Evolutionary conservation across 1,140 invertebrate species (phyloP).

Genomic region (Brachionus rubens): DNA sequence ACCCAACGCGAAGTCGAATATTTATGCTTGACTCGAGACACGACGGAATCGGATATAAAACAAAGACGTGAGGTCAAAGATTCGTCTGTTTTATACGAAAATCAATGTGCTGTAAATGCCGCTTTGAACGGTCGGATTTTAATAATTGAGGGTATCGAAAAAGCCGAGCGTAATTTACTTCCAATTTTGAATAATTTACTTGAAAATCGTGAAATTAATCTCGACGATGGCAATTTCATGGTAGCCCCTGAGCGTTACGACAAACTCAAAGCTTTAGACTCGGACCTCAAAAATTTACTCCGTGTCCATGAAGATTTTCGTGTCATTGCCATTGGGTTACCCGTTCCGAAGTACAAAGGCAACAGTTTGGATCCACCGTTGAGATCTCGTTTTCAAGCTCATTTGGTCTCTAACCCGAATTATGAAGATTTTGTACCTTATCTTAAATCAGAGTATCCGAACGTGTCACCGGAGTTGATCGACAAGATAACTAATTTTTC

Average conservation of each 20-base stretch:
- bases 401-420: conserved; percentile 68
- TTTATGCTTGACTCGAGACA: conserved; percentile 85
- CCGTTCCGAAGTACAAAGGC: conserved; percentile 76
- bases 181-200: conserved; percentile 95
- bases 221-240: conserved; percentile 91
- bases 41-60: conserved; percentile 92
- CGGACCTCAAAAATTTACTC: conserved; percentile 78
- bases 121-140: conserved; percentile 81
- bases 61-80: conserved; percentile 84
- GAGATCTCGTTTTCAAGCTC: conserved; percentile 86
- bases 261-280: conserved; percentile 65
- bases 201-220: conserved; percentile 97
- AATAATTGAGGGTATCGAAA: conserved; percentile 93
- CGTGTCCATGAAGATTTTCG: conserved; percentile 77
- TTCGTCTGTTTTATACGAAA: conserved; percentile 83
- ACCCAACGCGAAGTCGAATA: conserved; percentile 86
- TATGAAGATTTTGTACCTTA: conserved; percentile 52
- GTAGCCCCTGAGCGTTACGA: conserved; percentile 83
- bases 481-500: conserved; percentile 70
- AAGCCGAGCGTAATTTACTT: conserved; percentile 91
- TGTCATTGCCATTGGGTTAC: conserved; percentile 79
- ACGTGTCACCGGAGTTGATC: background rate
- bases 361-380: conserved; percentile 92
- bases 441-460: background rate
- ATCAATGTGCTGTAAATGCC: conserved; percentile 88